Evolutionary conservation across 2,113 vertebrate genomes (phyloP), one percentile per base, ranked within the genome.

Genomic region (Vulpes ferrilata): DNA sequence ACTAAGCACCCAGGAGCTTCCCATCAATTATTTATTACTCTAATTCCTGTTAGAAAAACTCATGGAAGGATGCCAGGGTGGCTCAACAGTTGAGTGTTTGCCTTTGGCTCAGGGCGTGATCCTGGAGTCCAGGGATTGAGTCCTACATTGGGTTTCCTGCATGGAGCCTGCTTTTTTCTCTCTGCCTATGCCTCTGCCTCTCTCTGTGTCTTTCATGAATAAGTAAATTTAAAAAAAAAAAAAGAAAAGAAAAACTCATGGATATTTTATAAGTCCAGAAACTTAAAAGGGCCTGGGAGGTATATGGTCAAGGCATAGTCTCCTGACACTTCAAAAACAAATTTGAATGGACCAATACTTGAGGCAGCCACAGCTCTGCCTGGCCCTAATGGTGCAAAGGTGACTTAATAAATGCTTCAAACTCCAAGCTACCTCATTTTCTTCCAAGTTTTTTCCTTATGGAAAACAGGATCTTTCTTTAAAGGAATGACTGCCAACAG

Each of bases 21-120:
- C 48, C 84, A 89, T 23, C 7, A 19, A 67, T 38, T 30, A 48
- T 80, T 81, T 79, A 78, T 79, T 80, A 90, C 13, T 17, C 22
- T 79, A 88, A 96, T 43, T 92, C 23, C 67, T 92, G 48, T 48
- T 74, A 91, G 32, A 96, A 81, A 93, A 85, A 76, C 19, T 92
- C 19, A 67, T 27, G 43, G 60, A 20, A 43, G 43, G 43, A 43
- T 43, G 43, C 43, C 43, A 43, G 43, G 43, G 5, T 43, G 43
- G 43, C 43, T 43, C 43, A 43, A 43, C 43, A 43, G 43, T 43
- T 43, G 43, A 43, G 43, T 43, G 43, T 43, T 43, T 43, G 43
- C 43, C 43, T 6, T 43, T 43, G 43, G 43, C 43, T 43, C 43
- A 43, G 43, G 43, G 43, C 43, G 5, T 43, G 43, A 43, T 43